Base-by-base conservation (phyloP, 2,113 vertebrate species). In the Elgaria multicarinata region DNA sequence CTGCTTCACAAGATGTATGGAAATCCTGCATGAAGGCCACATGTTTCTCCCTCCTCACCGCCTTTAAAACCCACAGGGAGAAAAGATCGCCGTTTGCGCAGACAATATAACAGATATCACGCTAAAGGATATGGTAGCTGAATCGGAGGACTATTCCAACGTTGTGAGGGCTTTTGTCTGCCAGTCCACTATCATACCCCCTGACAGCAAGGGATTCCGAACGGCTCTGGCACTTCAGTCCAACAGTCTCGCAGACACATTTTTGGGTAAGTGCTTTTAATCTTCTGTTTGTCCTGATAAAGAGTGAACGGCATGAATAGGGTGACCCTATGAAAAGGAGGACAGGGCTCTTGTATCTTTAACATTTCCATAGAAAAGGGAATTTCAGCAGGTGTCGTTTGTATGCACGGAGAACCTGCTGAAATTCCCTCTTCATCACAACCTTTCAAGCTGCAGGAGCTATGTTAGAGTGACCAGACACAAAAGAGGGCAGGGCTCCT, bases 151-250 rank as follows among this genome's bases (percentile, higher is more conserved):
- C 89, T 97, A 97, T 16, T 94, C 96, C 28, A 98, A 96, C 72
- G 93, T 97, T 42, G 97, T 99, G 85, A 97, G 98, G 92, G 97
- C 98, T 67, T 99, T 99, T 96, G 97, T 99, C 84, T 99, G 99
- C 93, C 99, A 99, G 89, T 99, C 99, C 75, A 99, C 99, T 2
- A 98, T 99, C 94, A 99, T 99, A 94, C 99, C 99, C 0, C 98
- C 99, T 0, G 98, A 98, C 91, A 99, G 98, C 92, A 98, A 98
- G 93, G 98, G 99, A 82, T 99, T 99, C 96, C 97, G 98, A 89
- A 98, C 98, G 13, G 98, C 98, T 1, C 94, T 99, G 62, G 98
- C 99, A 50, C 98, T 99, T 12, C 99, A 99, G 90, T 99, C 99
- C 89, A 99, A 99, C 96, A 99, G 98, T 94, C 96, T 99, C 90